Evolutionary conservation across 2,888 invertebrate species (phyloP).

Genomic region (Amorpha juglandis): DNA sequence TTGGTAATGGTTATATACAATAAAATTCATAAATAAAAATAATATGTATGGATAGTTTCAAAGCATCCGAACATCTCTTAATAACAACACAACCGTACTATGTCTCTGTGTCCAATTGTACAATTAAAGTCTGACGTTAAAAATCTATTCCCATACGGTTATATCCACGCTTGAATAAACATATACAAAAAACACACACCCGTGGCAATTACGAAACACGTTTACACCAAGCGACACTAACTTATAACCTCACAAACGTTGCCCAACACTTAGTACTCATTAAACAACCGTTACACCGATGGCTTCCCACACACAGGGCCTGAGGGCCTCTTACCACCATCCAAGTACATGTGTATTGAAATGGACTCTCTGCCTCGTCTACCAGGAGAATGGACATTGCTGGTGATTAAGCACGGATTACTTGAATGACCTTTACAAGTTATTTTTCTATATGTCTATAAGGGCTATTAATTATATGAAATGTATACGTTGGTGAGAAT

Average conservation of each 20-base stretch:
- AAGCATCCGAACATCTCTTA: too few relatives aligned
- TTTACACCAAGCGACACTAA: neutral
- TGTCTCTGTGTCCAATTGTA: too few relatives aligned
- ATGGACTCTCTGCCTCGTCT: neutral
- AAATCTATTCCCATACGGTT: neutral
- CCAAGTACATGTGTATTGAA: conserved; percentile 3
- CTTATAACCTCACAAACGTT: neutral
- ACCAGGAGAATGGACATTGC: neutral
- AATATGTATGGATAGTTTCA: too few relatives aligned
- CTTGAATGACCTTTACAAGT: neutral
- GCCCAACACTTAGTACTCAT: neutral
- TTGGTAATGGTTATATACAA: too few relatives aligned
- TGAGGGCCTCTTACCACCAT: neutral
- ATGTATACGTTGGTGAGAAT: too few relatives aligned
- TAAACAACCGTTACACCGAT: conserved; percentile 1
- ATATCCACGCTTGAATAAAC: neutral
- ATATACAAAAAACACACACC: neutral
- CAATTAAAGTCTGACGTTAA: neutral
- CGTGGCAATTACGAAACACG: neutral
- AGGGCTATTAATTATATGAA: too few relatives aligned
- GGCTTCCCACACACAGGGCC: neutral
- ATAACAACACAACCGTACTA: too few relatives aligned
- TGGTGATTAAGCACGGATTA: neutral
- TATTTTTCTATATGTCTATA: too few relatives aligned
- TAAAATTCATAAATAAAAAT: too few relatives aligned